Base-by-base conservation (phyloP, 2,113 vertebrate genomes). In the Vicugna pacos region DNA sequence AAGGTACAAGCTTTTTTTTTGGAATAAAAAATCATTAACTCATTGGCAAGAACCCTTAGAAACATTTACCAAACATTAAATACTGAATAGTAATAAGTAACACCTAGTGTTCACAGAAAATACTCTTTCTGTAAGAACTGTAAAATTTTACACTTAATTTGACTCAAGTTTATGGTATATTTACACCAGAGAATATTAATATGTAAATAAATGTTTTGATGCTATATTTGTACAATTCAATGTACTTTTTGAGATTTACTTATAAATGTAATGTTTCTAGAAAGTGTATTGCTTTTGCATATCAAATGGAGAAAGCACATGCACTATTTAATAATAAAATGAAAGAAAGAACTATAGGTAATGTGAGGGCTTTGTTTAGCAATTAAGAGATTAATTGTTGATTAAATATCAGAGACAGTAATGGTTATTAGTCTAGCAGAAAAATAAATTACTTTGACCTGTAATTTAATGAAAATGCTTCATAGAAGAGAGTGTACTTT, bases 371-470 rank as follows among this genome's bases (percentile, higher is more conserved):
- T 82, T 87, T 82, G 17, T 89, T 89, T 79, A 89, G n/a, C 8
- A 48, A 85, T 54, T 64, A 72, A 32, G 2, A 69, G 30, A 93
- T 94, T 56, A 84, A 91, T 89, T 94, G 8, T 89, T 91, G 60
- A 81, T 88, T 83, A 80, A 65, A 42, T 72, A 20, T 95, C 82
- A 86, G 26, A 87, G 32, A 76, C 5, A 84, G 14, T 96, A 65
- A 96, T 70, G 15, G 46, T 10, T 93, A 65, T 75, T 93, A 58
- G 17, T 80, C 14, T 64, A 48, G 9, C 22, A 70, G 30, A 89
- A 83, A 95, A 87, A 83, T 76, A 56, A 93, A 84, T 72, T 70
- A 60, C 26, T 82, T 81, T 95, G 75, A 87, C 26, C 86, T 92
- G 1, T 80, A 80, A 70, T 84, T 93, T 89, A 76, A 14, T 56